Base-by-base conservation (phyloP, 2,888 invertebrate genomes). In the Amiota communis region DNA sequence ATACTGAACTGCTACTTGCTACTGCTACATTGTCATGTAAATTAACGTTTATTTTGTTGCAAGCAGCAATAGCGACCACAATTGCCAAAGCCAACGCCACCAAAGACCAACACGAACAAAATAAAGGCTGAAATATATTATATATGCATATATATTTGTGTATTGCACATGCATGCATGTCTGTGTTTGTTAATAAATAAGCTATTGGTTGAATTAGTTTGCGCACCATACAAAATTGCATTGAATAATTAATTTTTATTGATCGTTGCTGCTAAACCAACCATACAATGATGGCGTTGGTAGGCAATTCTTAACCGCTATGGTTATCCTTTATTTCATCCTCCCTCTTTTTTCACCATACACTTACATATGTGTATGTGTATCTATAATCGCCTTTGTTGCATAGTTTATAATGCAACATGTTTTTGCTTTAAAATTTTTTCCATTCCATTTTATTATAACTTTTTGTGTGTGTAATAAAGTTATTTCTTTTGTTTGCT, bases 211-310 rank as follows among this genome's bases (percentile, higher is more conserved):
- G 74, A 79, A 75, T 82, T 77, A 78, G 76, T 74, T 74, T 69
- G 72, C 77, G 77, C 73, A 75, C 13, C 69, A 78, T 78, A 78
- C 79, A 79, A 80, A 83, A 80, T 81, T 74, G 77, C 78, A 81
- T 78, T 87, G 80, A 87, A 86, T 87, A 87, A 83, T 85, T 86
- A 81, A 87, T 78, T 78, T 84, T 84, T 86, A 87, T 87, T 82
- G 86, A 86, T 81, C 79, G 84, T 15, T 15, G n/a, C 15, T 15
- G n/a, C 53, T 8, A 12, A n/a, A 13, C 53, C 53, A 53, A 53
- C 59, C 57, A 57, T 17, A 15, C 56, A 56, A 56, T 13, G 51
- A 23, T 23, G 23, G 23, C 36, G 36, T 0, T 36, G 36, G 36
- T 36, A 36, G 36, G 36, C 36, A 36, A 36, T 36, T 36, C 36